Evolutionary conservation across 2,888 invertebrate species (phyloP), one percentile per base, ranked within the genome.

Genomic region (Halictus quadricinctus): DNA sequence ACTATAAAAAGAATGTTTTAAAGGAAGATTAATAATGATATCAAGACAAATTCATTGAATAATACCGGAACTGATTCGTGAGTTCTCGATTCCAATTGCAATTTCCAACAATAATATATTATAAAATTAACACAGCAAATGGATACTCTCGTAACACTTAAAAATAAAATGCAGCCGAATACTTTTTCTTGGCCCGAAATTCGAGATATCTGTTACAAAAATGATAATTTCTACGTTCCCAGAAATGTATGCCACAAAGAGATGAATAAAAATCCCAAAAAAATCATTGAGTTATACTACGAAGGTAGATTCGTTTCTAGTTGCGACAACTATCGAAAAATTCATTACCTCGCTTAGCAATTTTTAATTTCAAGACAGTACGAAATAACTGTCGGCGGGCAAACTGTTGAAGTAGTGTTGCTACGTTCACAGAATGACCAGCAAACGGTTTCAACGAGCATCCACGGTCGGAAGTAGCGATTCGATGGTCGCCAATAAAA

Each of bases 401-500:
- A 29, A 41, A 21, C 21, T 21, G 41, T 36, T 41, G 21, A 69
- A 36, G 21, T 21, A 69, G 41, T 29, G 64, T 66, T 41, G 41
- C 21, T 8, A 12, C 21, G 21, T 69, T 41, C 8, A 69, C 5
- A 41, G 66, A 70, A 70, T 8, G 50, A 74, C 13, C 72, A 73
- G 25, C 50, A 36, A 69, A 48, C 73, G 46, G 12, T 46, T 72
- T 60, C 60, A 48, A 46, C 64, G 60, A 64, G 46, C 46, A 60
- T 73, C 60, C 64, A 25, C 54, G 21, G 75, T 70, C 78, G 60
- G 77, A 76, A 76, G 46, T 46, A 50, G 21, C 70, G 73, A 72
- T 76, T 84, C 79, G 81, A 78, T 72, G 75, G 75, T 50, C 36
- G 60, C 72, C 77, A 87, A 90, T 89, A 91, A 90, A 90, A 88